phyloP scores from a whole-genome alignment of 2,888 invertebrate genomes.

The Oscheius onirici region DNA sequence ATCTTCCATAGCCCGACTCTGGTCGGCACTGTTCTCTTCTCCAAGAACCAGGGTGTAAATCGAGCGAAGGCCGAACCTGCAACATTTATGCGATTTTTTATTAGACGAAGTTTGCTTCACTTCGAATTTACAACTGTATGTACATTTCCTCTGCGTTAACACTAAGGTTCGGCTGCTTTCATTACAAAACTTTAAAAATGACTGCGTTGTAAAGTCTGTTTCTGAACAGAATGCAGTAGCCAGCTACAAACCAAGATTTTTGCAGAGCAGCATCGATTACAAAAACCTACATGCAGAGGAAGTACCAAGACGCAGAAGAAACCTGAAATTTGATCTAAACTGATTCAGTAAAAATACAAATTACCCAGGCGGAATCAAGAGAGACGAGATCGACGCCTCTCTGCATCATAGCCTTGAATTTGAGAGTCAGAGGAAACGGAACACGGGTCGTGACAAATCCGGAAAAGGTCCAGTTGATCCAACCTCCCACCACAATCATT shows the following conservation, averaged over 20 bases:
- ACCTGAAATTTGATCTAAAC: slow-evolving; percentile 43
- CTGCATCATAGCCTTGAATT: slow-evolving; percentile 99
- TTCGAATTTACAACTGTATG: too few relatives aligned
- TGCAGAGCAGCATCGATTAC: too few relatives aligned
- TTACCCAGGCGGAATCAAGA: slow-evolving; percentile 94
- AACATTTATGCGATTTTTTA: too few relatives aligned
- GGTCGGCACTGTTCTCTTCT: slow-evolving; percentile 86
- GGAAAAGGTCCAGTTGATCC: slow-evolving; percentile 99
- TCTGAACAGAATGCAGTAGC: too few relatives aligned
- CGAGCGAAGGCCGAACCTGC: slow-evolving; percentile 87
- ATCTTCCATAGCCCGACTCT: slow-evolving; percentile 82
- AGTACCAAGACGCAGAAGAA: slow-evolving; percentile 98
- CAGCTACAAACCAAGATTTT: too few relatives aligned
- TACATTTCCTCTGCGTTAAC: too few relatives aligned
- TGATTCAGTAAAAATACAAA: too few relatives aligned
- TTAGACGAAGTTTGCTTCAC: too few relatives aligned
- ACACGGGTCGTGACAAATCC: slow-evolving; percentile 99
- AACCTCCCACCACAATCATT: slow-evolving; percentile 98
- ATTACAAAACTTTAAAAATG: too few relatives aligned
- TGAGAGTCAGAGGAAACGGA: slow-evolving; percentile 94
- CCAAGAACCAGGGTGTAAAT: slow-evolving; percentile 97
- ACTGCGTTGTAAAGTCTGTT: too few relatives aligned
- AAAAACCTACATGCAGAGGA: slow-evolving; percentile 86
- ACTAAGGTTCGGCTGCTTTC: too few relatives aligned
- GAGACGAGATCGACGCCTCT: slow-evolving; percentile 93